phyloP scores from a whole-genome alignment of 2,113 vertebrate genomes.

The Ceuthmochares aereus region DNA sequence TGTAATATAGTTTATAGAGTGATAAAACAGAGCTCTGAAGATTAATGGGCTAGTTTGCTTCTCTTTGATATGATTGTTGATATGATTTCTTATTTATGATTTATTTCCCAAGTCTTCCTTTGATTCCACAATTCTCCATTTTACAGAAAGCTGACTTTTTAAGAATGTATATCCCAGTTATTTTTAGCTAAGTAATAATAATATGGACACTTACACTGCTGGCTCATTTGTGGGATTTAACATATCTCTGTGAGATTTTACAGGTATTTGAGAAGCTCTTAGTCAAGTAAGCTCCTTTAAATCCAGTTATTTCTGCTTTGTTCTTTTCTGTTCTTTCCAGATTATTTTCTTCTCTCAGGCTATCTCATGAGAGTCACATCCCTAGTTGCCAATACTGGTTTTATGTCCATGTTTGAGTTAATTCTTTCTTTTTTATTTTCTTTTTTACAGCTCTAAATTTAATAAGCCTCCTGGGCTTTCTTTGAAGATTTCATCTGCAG shows the following conservation, averaged over 20 bases:
- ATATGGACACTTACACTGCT: not conserved
- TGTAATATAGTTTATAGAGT: not conserved
- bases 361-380: not conserved
- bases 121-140: not conserved
- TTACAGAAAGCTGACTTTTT: not conserved
- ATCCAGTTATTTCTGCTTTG: not conserved
- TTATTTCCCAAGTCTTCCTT: not conserved
- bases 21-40: not conserved
- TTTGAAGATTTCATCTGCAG: slow-evolving; percentile 25
- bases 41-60: not conserved
- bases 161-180: not conserved
- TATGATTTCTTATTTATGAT: not conserved
- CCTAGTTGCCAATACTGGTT: not conserved
- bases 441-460: not conserved
- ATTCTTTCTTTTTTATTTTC: not conserved
- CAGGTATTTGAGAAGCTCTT: not conserved
- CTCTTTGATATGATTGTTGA: not conserved
- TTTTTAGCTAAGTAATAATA: not conserved
- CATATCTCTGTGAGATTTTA: not conserved
- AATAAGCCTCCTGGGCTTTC: slow-evolving; percentile 21
- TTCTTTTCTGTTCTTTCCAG: slow-evolving; percentile 1
- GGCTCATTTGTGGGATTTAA: not conserved
- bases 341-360: not conserved
- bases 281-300: not conserved
- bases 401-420: not conserved